Evolutionary conservation across 2,113 vertebrate genomes (phyloP).

Genomic region (Taxidea taxus): DNA sequence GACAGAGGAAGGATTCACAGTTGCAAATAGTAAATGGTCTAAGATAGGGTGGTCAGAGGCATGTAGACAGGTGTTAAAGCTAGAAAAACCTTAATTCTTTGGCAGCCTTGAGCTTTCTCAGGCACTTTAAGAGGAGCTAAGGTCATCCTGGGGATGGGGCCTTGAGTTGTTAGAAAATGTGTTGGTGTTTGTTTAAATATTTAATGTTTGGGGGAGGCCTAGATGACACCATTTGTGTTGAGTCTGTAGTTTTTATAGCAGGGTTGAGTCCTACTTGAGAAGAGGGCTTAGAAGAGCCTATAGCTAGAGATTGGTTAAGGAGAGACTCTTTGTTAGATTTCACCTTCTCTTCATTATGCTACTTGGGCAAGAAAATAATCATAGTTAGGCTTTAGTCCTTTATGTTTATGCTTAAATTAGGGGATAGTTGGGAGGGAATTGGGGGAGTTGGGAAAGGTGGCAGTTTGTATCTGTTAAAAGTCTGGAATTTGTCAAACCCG

Average conservation of each 20-base stretch:
- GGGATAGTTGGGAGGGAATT: not conserved
- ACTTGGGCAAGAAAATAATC: not conserved
- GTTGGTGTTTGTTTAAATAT: not conserved
- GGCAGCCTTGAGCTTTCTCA: not conserved
- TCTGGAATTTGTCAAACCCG: conserved; percentile 25
- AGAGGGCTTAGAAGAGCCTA: not conserved
- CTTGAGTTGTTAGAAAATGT: conserved; percentile 1
- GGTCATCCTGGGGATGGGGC: not conserved
- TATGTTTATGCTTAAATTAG: not conserved
- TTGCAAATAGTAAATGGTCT: conserved; percentile 17
- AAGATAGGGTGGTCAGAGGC: not conserved
- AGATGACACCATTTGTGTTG: not conserved
- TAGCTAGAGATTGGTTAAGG: not conserved
- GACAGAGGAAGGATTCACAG: not conserved
- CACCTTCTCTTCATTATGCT: conserved; percentile 21
- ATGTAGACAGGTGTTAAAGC: not conserved
- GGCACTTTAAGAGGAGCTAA: not conserved
- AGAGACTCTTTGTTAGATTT: not conserved
- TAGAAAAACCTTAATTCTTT: conserved; percentile 1
- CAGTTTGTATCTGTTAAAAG: not conserved
- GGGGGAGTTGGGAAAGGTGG: not conserved
- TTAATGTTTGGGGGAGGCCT: not conserved
- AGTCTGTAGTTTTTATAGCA: not conserved
- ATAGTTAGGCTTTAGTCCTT: not conserved
- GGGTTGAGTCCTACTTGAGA: not conserved